Conservation (phyloP, 1,140 invertebrate species). For the Magallana angulata region DNA sequence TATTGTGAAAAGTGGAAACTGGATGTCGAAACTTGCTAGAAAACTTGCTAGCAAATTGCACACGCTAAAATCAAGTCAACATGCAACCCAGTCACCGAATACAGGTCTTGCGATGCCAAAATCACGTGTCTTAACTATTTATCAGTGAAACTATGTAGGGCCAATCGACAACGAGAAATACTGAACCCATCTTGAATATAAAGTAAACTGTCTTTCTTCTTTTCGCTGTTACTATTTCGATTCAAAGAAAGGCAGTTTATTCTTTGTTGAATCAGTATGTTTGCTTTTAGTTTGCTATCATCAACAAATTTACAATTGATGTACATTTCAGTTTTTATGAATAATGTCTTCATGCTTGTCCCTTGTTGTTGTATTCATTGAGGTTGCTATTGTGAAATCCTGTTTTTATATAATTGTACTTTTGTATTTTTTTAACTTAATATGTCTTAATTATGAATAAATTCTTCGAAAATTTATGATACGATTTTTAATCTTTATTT, state of each 20-base stretch:
- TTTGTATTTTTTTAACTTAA: not conserved
- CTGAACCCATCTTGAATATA: too few relatives aligned
- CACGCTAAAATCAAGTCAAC: conserved; percentile 10
- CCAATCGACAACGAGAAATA: too few relatives aligned
- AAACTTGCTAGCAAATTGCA: conserved; percentile 28
- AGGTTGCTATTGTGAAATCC: conserved; percentile 1
- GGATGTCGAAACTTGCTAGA: not conserved
- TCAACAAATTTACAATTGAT: too few relatives aligned
- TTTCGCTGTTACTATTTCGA: too few relatives aligned
- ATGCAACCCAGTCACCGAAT: not conserved
- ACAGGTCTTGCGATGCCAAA: not conserved
- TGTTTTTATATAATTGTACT: conserved; percentile 23
- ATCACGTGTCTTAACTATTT: not conserved
- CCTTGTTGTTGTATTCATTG: too few relatives aligned
- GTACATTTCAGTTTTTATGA: too few relatives aligned
- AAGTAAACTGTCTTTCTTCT: too few relatives aligned
- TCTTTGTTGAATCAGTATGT: too few relatives aligned
- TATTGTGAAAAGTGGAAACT: conserved; percentile 30
- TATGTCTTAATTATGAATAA: not conserved
- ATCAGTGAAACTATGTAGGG: not conserved
- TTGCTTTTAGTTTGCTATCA: too few relatives aligned
- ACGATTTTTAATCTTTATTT: too few relatives aligned
- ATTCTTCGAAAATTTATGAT: not conserved
- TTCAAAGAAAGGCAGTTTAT: too few relatives aligned
- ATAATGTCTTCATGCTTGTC: too few relatives aligned